Base-by-base conservation (phyloP, 35 echinoderm and acorn worm genomes). In the Patiria miniata region DNA sequence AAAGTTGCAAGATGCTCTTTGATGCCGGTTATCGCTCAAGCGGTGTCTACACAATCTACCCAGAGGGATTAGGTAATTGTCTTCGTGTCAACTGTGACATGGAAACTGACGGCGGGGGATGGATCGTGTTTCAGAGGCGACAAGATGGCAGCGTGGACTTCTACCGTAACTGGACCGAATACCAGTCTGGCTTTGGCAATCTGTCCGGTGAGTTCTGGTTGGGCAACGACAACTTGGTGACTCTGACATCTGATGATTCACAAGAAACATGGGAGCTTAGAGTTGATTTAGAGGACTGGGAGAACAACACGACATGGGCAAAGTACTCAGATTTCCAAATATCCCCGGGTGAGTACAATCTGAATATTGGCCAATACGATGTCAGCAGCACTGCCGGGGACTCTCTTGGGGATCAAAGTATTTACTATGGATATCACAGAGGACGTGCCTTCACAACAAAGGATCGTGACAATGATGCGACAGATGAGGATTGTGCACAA, bases 171-270 rank as follows among this genome's bases (percentile, higher is more conserved):
- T 89, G 87, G 78, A 40, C 52, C 37, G 37, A 83, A 16, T 89
- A 83, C 47, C 81, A 73, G 61, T 8, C 14, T 39, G 87, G 87
- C 17, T 89, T 89, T 52, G 87, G 87, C n/a, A 56, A 89, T 18
- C 16, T 89, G 36, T 34, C 33, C 26, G 87, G 87, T 8, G 87
- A 89, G 42, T 89, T 79, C 57, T 89, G 87, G 87, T 36, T 89
- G 37, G 87, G 87, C 19, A 81, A 82, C 37, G 79, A 89, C 17
- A 83, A 83, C 23, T 8, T 83, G 39, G 36, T 29, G 28, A 40
- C 21, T 18, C 17, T 83, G 10, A 83, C 78, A 23, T 26, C 22
- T 38, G 38, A 28, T 8, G 26, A 26, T 73, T 34, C 65, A 10
- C 65, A 0, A 28, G 79, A n/a, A 30, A 82, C 52, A 30, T 89